Evolutionary conservation across 1,140 invertebrate species (phyloP), one percentile per base, ranked within the genome.

Genomic region (Nomia melanderi): DNA sequence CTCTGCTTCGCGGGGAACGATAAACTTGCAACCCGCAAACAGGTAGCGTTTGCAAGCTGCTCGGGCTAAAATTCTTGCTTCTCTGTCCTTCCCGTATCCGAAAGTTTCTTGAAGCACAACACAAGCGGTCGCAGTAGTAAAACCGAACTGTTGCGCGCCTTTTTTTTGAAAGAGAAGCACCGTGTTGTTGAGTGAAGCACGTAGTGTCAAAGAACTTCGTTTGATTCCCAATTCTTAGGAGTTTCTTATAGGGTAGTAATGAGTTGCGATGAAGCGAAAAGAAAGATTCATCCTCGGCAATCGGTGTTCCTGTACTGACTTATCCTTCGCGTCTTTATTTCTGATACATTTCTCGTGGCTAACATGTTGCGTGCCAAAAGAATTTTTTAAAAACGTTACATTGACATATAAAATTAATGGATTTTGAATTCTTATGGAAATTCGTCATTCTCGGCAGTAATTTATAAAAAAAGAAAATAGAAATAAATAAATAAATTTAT

Each of bases 121-220:
- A 27, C 66, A 47, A n/a, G 36, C 41, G 50, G 56, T 74, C 72
- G 59, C 70, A 47, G 70, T 77, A 78, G 65, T 36, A 60, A 7
- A 50, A 71, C 39, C 77, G 82, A 82, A 75, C 59, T 44, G 47
- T 79, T 74, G 63, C 70, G 69, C 74, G 77, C 77, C 71, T 71
- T 76, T 77, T 84, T 71, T 76, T 77, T 84, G 20, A 50, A 60
- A 83, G 83, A 81, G 86, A 86, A 87, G 88, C 87, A 88, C 85
- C 83, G 74, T 72, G 78, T 82, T 88, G 87, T 85, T 86, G 81
- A 88, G 84, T 88, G 83, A 87, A 86, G 89, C 88, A 90, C 89
- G 85, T 85, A 87, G 87, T 87, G 86, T 56, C 66, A 69, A 56
- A 74, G 44, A 76, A 76, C 44, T 63, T 56, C 67, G n/a, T 77